Conservation (phyloP, 2,888 invertebrate species). For the Cryptus armator region DNA sequence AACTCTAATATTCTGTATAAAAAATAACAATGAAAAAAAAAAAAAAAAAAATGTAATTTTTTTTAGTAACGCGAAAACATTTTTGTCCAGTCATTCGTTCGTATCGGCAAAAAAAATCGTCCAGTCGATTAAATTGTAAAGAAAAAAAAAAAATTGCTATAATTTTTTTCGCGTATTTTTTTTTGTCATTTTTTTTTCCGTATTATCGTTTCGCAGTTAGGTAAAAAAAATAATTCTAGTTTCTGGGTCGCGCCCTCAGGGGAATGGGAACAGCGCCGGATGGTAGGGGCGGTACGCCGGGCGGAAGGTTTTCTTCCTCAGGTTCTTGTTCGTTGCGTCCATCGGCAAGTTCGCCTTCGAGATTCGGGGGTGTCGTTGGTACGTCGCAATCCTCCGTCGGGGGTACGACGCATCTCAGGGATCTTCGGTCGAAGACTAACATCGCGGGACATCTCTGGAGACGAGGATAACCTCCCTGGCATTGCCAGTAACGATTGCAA, state of each 20-base stretch:
- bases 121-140: background rate
- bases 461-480: constrained; percentile 96
- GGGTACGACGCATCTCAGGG: constrained; percentile 94
- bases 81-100: background rate
- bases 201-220: constrained; percentile 55
- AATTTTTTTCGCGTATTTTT: background rate
- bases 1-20: background rate
- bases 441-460: constrained; percentile 96
- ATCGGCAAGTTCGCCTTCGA: constrained; percentile 81
- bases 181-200: background rate
- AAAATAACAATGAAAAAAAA: constrained; percentile 1
- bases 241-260: constrained; percentile 79
- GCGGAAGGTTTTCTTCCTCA: constrained; percentile 84
- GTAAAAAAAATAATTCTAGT: constrained; percentile 73
- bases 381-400: constrained; percentile 96
- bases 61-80: background rate
- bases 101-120: background rate
- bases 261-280: constrained; percentile 83
- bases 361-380: constrained; percentile 90
- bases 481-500: constrained; percentile 97
- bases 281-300: constrained; percentile 82
- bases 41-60: constrained; percentile 1
- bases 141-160: background rate
- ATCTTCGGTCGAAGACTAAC: constrained; percentile 94
- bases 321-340: constrained; percentile 83